Evolutionary conservation across 2,113 vertebrate genomes (phyloP), one percentile per base, ranked within the genome.

Genomic region (Brevimyrus niger): DNA sequence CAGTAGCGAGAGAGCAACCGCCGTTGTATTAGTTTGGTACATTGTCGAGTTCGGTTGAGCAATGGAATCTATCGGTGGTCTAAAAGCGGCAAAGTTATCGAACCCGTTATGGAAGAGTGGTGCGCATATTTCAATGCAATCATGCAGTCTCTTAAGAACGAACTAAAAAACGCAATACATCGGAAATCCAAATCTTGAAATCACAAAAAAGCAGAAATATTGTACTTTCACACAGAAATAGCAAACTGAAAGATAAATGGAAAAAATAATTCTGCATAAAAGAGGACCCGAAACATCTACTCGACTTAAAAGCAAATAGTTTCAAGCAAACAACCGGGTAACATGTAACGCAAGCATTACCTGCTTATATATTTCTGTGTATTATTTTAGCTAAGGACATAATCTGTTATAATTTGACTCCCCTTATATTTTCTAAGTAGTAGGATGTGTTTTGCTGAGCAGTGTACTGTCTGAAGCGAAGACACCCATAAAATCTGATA

Each of bases 41-140:
- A 84, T 46, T 46, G 90, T 84, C 88, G 91, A 92, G 92, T 92
- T 92, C 90, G 92, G 92, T 92, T 91, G 89, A 89, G 69, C 51
- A 21, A 44, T 61, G 82, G 31, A 83, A 88, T 90, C 51, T 8
- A 47, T 31, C 51, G 53, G 50, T 65, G 58, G 73, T 44, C 23
- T 53, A 31, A 83, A 13, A 21, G 73, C 80, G 35, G 87, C 87
- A 61, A 87, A 47, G 46, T 85, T 85, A 85, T 85, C 46, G 42
- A 85, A 85, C 82, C 82, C 21, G 9, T n/a, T 85, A 85, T 23
- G 82, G 38, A 38, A 21, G 82, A 46, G 21, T 47, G 42, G 21
- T 27, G 46, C 13, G 82, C 82, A 46, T 47, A 10, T 84, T 84
- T 84, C 23, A 44, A 46, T 10, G 23, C 80, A 47, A 23, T 84